Percentiles rank a stretch among this genome's conserved stretches.
Conservation (phyloP, 1,140 invertebrate genomes). For the Ceratina australensis region DNA sequence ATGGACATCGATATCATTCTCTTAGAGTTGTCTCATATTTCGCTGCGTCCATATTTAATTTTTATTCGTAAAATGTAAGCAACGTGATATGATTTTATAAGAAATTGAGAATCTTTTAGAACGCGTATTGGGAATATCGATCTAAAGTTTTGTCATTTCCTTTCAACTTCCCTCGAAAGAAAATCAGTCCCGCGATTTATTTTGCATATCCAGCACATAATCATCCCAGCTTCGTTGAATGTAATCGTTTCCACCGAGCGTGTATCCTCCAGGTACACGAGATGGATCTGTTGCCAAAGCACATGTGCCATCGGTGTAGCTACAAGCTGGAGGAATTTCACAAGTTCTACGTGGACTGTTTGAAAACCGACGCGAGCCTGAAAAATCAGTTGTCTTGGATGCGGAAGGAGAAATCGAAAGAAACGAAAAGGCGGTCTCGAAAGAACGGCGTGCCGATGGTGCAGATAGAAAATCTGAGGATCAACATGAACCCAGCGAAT, state of each 20-base stretch:
- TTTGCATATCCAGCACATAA: background rate
- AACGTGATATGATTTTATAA: background rate
- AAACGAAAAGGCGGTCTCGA: too few species aligned
- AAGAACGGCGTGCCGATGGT: slow-evolving; percentile 73
- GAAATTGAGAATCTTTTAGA: background rate
- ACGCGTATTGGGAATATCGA: too few species aligned
- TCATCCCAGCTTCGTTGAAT: background rate
- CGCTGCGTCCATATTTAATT: too few species aligned
- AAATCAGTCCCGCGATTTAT: background rate
- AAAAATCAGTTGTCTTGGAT: slow-evolving; percentile 77
- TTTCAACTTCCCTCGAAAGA: background rate
- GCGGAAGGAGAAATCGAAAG: slow-evolving; percentile 61
- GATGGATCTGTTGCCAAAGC: slow-evolving; percentile 76
- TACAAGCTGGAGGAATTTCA: slow-evolving; percentile 76
- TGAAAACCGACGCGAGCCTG: slow-evolving; percentile 70
- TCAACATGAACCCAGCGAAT: slow-evolving; percentile 70
- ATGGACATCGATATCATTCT: too few species aligned
- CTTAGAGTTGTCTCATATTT: too few species aligned
- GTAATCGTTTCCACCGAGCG: slow-evolving; percentile 6
- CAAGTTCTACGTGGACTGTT: slow-evolving; percentile 73
- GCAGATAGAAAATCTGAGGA: slow-evolving; percentile 71
- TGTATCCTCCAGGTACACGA: slow-evolving; percentile 72
- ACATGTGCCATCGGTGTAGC: slow-evolving; percentile 76
- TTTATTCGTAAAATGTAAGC: background rate
- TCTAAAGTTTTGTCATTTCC: background rate